phyloP scores from a whole-genome alignment of 2,797 vertebrate species.

The Mormyrops boulengeri region DNA sequence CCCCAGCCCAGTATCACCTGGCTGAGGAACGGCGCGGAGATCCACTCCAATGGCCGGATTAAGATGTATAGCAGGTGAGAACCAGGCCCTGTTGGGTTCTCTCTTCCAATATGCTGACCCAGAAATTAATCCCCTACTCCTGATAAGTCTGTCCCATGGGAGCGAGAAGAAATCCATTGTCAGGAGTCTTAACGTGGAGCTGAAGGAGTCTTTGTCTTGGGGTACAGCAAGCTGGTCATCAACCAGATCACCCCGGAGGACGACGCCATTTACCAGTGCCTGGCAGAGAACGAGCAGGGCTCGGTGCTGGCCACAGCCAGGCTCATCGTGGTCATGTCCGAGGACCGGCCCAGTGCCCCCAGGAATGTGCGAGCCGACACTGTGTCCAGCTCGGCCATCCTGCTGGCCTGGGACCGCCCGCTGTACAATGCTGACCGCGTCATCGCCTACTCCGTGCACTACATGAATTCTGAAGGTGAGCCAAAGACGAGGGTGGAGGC shows the following conservation, averaged over 20 bases:
- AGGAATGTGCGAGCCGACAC: conserved; percentile 87
- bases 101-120: background rate
- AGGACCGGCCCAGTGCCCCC: conserved; percentile 91
- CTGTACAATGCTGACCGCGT: conserved; percentile 93
- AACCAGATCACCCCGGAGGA: conserved; percentile 98
- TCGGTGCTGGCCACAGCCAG: conserved; percentile 79
- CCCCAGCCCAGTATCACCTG: conserved; percentile 84
- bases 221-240: conserved; percentile 88
- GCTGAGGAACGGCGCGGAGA: conserved; percentile 86
- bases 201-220: background rate
- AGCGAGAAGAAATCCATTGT: background rate
- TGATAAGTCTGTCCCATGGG: background rate
- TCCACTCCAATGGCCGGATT: conserved; percentile 91
- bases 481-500: background rate
- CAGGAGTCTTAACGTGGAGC: background rate
- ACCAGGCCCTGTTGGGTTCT: background rate
- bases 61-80: conserved; percentile 94
- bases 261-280: conserved; percentile 92
- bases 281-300: conserved; percentile 85
- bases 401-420: conserved; percentile 90
- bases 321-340: conserved; percentile 91
- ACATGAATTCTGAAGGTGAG: conserved; percentile 98
- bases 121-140: background rate
- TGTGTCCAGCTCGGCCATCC: conserved; percentile 95
- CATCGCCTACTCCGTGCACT: conserved; percentile 96